A percentile compares a stretch with the other conserved stretches of the same genome.
Evolutionary conservation across 2,113 vertebrate species (phyloP).

Genomic region (Archocentrus centrarchus): DNA sequence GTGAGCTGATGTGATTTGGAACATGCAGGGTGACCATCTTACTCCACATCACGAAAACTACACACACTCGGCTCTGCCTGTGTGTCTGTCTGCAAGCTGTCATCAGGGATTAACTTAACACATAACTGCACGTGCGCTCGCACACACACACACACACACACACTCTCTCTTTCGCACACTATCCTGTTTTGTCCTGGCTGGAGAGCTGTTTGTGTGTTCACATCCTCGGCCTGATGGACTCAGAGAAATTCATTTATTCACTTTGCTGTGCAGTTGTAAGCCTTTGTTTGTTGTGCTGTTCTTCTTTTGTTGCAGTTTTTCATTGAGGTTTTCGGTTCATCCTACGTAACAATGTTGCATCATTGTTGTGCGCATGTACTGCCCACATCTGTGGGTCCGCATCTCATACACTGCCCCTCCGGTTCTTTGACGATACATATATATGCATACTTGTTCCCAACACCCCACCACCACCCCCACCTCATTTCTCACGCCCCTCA

Average conservation of each 20-base stretch:
- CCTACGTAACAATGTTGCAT: not conserved
- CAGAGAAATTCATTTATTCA: conserved; percentile 46
- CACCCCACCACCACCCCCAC: rapidly evolving
- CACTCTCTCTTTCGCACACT: not conserved
- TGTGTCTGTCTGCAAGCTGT: conserved; percentile 29
- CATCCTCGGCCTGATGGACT: conserved; percentile 33
- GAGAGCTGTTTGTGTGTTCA: conserved; percentile 58
- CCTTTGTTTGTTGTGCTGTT: conserved; percentile 24
- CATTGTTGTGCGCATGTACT: not conserved
- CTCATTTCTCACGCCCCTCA: not conserved
- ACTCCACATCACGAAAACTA: conserved; percentile 11
- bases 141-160: not conserved
- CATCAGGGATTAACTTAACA: conserved; percentile 45
- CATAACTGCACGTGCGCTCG: conserved; percentile 33
- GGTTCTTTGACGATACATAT: not conserved
- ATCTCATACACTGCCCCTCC: not conserved
- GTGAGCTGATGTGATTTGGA: conserved; percentile 21
- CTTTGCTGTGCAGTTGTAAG: conserved; percentile 22
- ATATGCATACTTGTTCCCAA: too few species aligned
- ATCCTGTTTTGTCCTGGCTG: conserved; percentile 43
- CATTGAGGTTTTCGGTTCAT: conserved; percentile 2
- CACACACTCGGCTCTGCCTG: conserved; percentile 21
- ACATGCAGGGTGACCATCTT: not conserved
- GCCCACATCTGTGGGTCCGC: too few species aligned
- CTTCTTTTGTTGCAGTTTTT: conserved; percentile 3